Percentiles rank a stretch among this genome's conserved stretches.
Evolutionary conservation across 2,797 vertebrate species (phyloP).

Genomic region (Rhodeus uyekii): DNA sequence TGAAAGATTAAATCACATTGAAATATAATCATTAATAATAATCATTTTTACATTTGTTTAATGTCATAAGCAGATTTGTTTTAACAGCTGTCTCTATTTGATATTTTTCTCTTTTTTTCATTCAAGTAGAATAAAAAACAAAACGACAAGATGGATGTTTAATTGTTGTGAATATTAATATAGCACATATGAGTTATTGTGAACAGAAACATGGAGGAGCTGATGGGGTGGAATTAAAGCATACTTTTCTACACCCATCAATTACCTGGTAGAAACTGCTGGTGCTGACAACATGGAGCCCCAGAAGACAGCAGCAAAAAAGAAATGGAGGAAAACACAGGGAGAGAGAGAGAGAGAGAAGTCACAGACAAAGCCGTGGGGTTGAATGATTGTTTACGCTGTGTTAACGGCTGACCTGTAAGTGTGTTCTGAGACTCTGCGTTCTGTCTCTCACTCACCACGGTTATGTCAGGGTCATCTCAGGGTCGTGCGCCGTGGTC

Average conservation of each 20-base stretch:
- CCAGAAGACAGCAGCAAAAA: slow-evolving; percentile 54
- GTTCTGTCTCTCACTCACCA: slow-evolving; percentile 37
- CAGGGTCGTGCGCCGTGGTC: background rate
- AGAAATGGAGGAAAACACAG: slow-evolving; percentile 37
- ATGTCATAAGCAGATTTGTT: background rate
- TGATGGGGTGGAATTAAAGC: slow-evolving; percentile 56
- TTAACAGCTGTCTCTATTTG: background rate
- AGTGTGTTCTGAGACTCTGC: slow-evolving; percentile 36
- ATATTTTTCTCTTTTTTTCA: background rate
- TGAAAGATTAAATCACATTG: background rate
- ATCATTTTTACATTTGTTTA: background rate
- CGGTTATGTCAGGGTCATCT: slow-evolving; percentile 40
- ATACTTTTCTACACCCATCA: slow-evolving; percentile 59
- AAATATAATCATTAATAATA: background rate
- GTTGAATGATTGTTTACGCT: slow-evolving; percentile 44
- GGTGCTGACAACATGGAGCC: slow-evolving; percentile 56
- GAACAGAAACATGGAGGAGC: slow-evolving; percentile 53
- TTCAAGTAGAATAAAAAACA: background rate
- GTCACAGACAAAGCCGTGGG: slow-evolving; percentile 23
- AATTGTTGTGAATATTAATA: slow-evolving; percentile 61
- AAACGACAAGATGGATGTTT: slow-evolving; percentile 1
- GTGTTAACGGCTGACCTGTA: slow-evolving; percentile 39
- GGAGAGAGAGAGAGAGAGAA: background rate
- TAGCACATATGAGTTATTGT: slow-evolving; percentile 50
- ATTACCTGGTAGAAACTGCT: slow-evolving; percentile 60